Evolutionary conservation across 2,113 vertebrate genomes (phyloP).

Genomic region (Diglossa brunneiventris): DNA sequence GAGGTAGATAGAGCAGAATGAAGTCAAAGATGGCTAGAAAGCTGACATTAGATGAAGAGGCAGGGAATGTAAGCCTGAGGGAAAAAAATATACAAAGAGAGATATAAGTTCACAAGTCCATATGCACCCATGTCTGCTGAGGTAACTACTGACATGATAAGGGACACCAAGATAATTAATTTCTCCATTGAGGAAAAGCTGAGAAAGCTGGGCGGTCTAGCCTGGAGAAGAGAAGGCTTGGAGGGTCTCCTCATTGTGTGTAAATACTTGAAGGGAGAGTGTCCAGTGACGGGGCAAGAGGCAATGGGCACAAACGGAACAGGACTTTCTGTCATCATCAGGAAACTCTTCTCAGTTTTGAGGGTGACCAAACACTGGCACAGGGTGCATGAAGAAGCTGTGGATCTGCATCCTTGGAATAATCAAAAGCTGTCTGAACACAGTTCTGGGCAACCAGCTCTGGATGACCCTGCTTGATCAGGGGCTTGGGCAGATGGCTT

Average conservation of each 20-base stretch:
- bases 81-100: not conserved
- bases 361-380: not conserved
- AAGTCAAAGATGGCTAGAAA: not conserved
- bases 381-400: not conserved
- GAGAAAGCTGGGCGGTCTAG: not conserved
- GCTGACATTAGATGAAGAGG: not conserved
- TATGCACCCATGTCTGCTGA: not conserved
- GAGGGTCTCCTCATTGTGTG: not conserved
- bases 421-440: not conserved
- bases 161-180: not conserved
- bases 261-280: not conserved
- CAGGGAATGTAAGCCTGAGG: not conserved
- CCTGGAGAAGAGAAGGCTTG: not conserved
- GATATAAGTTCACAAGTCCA: not conserved
- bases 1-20: not conserved
- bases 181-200: not conserved
- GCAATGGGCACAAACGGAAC: not conserved
- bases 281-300: not conserved
- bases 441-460: not conserved
- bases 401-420: not conserved
- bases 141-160: not conserved
- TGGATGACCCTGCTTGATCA: not conserved
- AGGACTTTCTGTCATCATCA: not conserved
- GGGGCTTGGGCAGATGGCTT: not conserved
- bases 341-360: not conserved